Conservation (phyloP, 2,113 vertebrate genomes). For the Rhineura floridana region DNA sequence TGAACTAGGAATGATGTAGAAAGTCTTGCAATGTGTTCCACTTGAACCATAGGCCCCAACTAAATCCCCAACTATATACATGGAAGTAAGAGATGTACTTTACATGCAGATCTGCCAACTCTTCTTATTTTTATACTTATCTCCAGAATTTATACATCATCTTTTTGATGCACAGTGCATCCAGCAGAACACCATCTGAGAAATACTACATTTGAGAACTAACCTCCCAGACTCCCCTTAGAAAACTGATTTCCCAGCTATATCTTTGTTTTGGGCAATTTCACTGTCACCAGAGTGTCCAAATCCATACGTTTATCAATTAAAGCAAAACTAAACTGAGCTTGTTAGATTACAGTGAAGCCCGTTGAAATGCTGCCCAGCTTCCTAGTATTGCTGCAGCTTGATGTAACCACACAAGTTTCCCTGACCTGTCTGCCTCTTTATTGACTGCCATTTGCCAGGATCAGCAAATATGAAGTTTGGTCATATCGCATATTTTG, state of each 20-base stretch:
- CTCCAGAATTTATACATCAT: background rate
- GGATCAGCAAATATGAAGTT: background rate
- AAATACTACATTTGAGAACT: background rate
- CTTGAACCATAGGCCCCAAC: background rate
- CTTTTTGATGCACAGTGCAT: background rate
- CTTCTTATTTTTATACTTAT: constrained; percentile 6
- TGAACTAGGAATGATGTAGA: background rate
- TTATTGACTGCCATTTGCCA: background rate
- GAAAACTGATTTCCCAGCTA: background rate
- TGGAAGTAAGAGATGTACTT: background rate
- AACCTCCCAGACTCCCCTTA: background rate
- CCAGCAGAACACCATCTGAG: background rate
- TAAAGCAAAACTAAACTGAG: constrained; percentile 4
- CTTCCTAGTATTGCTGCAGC: background rate
- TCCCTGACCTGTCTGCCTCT: background rate
- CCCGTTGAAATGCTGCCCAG: background rate
- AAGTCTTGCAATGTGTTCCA: background rate
- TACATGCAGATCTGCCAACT: background rate
- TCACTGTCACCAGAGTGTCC: background rate
- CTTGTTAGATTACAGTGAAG: background rate
- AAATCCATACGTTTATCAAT: background rate
- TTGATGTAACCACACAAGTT: background rate
- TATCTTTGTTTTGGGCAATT: background rate
- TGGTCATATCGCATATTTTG: background rate
- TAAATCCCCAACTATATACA: background rate